A percentile compares a stretch with the other conserved stretches of the same genome.
Evolutionary conservation across 2,797 vertebrate genomes (phyloP).

Genomic region (Hybognathus amarus): DNA sequence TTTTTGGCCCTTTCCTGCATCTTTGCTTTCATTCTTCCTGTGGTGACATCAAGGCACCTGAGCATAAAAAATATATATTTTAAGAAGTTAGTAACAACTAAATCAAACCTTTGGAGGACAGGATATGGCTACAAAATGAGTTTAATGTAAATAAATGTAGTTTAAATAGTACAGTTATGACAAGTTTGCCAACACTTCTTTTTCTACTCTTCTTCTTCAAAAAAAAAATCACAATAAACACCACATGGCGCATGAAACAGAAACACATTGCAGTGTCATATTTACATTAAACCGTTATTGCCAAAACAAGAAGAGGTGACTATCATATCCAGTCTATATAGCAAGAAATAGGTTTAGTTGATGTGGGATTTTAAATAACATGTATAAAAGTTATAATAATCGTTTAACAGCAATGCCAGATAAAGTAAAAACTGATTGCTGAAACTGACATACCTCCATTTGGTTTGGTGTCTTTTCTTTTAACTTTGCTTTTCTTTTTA

Average conservation of each 20-base stretch:
- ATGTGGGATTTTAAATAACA: not conserved
- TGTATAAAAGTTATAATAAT: not conserved
- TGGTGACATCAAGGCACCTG: slow-evolving; percentile 68
- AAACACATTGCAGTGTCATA: not conserved
- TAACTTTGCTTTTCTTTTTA: slow-evolving; percentile 80
- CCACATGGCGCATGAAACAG: not conserved
- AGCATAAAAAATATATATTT: slow-evolving; percentile 12
- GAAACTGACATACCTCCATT: slow-evolving; percentile 66
- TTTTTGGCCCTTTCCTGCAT: slow-evolving; percentile 83
- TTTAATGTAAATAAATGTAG: not conserved
- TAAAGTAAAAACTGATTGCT: not conserved
- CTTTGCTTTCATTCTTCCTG: slow-evolving; percentile 81
- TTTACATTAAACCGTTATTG: not conserved
- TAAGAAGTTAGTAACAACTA: not conserved
- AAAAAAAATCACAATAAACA: not conserved
- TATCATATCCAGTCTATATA: not conserved
- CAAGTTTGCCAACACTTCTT: not conserved
- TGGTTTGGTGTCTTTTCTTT: slow-evolving; percentile 71
- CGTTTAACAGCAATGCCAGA: not conserved
- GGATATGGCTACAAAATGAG: not conserved
- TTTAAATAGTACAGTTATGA: not conserved
- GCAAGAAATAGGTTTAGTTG: not conserved
- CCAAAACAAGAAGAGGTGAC: not conserved
- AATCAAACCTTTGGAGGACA: not conserved
- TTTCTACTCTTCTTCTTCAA: not conserved